Base-by-base conservation (phyloP, 1,140 invertebrate genomes). In the Hypothenemus hampei region DNA sequence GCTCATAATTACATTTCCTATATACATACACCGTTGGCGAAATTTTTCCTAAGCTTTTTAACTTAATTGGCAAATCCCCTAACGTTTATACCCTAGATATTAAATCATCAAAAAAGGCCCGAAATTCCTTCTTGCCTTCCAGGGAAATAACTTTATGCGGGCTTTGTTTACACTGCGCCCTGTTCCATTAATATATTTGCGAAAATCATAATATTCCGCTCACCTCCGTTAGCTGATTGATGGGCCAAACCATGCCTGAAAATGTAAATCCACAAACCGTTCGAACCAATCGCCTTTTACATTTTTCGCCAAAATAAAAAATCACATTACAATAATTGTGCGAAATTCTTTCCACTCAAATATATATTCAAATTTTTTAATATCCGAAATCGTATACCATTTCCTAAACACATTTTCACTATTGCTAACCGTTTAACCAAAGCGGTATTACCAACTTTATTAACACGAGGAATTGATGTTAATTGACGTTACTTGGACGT, bases 121-220 rank as follows among this genome's bases (percentile, higher is more conserved):
- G 15, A 16, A 41, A 40, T 51, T 41, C 15, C 23, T n/a, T n/a
- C n/a, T 37, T 51, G 36, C 36, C 48, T 51, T 51, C 37, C 13
- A 51, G 39, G 37, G 41, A 51, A 41, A 51, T 51, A 51, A 51
- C 48, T 40, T 51, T 51, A 41, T 51, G 48, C 48, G 48, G 48
- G 48, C 48, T 41, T 51, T 51, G 48, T 51, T 51, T 51, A 51
- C 48, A 51, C 48, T 51, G 48, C 48, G 48, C 48, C 37, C 36
- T 51, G 37, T 51, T 51, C 48, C 48, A 51, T 51, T 51, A 51
- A 51, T 51, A 51, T 51, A 51, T 51, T 51, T 51, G 23, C 21
- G 48, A 51, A 41, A 51, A 51, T 41, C 48, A 51, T 51, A 51
- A 51, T 40, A 51, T 51, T 51, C 48, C 20, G 24, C 48, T 51